These are phyloP conservation scores for Harpagifer antarcticus DNA, from an alignment of 2,797 vertebrate species.

Conservation along the genomic window DNA sequence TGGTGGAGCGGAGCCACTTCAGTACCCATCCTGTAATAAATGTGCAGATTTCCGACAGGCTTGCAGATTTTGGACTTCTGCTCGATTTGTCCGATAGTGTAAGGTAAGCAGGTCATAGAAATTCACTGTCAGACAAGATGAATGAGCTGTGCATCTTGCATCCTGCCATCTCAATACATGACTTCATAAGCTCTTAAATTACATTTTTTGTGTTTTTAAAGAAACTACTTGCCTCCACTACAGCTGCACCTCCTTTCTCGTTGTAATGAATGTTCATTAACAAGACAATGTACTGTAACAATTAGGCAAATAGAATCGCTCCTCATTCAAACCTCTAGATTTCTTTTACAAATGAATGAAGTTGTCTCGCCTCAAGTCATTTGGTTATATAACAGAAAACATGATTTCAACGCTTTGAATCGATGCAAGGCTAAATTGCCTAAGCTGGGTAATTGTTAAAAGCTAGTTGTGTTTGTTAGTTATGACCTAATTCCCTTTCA, in stretches of 20 bases:
- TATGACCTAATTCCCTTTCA: not conserved
- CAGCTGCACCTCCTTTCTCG: not conserved
- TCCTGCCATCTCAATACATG: not conserved
- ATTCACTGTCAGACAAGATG: slow-evolving; percentile 4
- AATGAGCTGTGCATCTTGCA: not conserved
- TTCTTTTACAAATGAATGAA: slow-evolving; percentile 2
- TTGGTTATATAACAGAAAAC: not conserved
- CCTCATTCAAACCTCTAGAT: not conserved
- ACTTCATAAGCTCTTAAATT: slow-evolving; percentile 18
- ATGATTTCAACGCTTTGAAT: not conserved
- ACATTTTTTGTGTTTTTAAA: too few relatives aligned
- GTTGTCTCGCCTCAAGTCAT: not conserved
- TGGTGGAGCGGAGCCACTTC: slow-evolving; percentile 24
- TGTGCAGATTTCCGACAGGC: slow-evolving; percentile 18
- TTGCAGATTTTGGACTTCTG: not conserved
- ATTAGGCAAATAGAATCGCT: slow-evolving; percentile 7
- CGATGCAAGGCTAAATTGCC: not conserved
- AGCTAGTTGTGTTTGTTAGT: not conserved
- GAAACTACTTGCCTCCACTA: not conserved
- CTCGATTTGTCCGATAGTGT: not conserved
- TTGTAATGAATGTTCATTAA: not conserved
- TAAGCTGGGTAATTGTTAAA: slow-evolving; percentile 8
- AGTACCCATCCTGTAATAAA: slow-evolving; percentile 4
- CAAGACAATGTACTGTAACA: not conserved
- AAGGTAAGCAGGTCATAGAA: slow-evolving; percentile 16